phyloP scores from a whole-genome alignment of 2,113 vertebrate species.

The Nycticorax nycticorax region DNA sequence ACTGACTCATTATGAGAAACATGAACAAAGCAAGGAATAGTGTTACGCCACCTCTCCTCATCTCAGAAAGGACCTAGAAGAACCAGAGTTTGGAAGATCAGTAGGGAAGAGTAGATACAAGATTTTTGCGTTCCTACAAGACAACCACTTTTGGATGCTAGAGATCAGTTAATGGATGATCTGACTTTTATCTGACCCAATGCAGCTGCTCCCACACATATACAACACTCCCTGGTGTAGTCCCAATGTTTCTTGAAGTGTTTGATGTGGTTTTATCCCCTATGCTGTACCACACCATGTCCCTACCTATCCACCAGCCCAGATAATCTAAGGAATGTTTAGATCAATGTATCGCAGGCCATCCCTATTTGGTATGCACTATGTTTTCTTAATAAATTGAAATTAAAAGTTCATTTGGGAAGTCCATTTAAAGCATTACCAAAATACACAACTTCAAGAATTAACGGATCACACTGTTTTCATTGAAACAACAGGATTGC shows the following conservation, averaged over 20 bases:
- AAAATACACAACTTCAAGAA: neutral
- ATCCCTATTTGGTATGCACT: neutral
- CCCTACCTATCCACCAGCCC: neutral
- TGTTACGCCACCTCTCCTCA: neutral
- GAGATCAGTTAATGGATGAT: neutral
- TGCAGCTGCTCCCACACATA: neutral
- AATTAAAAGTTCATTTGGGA: neutral
- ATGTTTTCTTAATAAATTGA: neutral
- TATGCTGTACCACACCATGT: neutral
- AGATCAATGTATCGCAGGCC: neutral
- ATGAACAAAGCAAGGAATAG: neutral
- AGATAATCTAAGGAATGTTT: neutral
- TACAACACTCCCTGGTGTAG: too few relatives aligned
- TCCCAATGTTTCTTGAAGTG: neutral
- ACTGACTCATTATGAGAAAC: neutral
- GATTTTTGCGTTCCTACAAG: neutral
- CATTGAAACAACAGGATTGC: neutral
- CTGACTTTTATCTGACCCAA: neutral
- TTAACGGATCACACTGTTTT: neutral
- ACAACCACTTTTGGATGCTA: neutral
- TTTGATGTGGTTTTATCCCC: neutral
- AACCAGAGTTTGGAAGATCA: neutral
- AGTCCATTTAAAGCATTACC: neutral
- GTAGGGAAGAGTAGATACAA: neutral
- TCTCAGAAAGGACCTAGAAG: neutral